Percentiles rank a stretch among this genome's conserved stretches.
These are phyloP conservation scores for Knipowitschia caucasica DNA, from an alignment of 2,797 vertebrate species.

Conservation along the genomic window DNA sequence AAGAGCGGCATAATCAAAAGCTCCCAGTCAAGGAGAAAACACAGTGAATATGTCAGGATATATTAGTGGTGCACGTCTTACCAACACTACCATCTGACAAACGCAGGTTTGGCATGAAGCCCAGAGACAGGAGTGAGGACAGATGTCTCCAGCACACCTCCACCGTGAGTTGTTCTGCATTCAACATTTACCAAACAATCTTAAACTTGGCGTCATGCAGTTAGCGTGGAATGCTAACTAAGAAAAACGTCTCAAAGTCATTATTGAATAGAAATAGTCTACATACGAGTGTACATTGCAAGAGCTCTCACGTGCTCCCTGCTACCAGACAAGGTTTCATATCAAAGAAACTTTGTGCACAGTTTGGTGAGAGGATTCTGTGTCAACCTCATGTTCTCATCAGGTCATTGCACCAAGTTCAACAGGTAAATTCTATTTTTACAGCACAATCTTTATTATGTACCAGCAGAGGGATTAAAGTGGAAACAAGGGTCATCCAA, in stretches of 20 bases:
- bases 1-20: constrained; percentile 52
- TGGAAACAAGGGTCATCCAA: neutral
- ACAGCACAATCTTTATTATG: neutral
- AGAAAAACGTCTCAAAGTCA: constrained; percentile 5
- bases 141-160: constrained; percentile 65
- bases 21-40: constrained; percentile 53
- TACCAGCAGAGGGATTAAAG: neutral
- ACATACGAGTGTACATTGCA: no score
- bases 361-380: constrained; percentile 57
- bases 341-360: constrained; percentile 61
- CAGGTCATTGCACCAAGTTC: constrained; percentile 20
- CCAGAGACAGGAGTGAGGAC: constrained; percentile 60
- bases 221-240: constrained; percentile 10
- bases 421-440: constrained; percentile 39
- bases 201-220: neutral
- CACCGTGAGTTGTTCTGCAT: constrained; percentile 34
- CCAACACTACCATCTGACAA: constrained; percentile 66
- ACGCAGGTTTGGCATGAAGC: constrained; percentile 64
- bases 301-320: constrained; percentile 36
- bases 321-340: constrained; percentile 56
- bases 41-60: constrained; percentile 43
- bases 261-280: constrained; percentile 10
- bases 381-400: constrained; percentile 50
- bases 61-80: constrained; percentile 64
- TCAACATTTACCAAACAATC: constrained; percentile 18